phyloP scores from a whole-genome alignment of 2,113 vertebrate genomes.

The Cygnus buccinator region DNA sequence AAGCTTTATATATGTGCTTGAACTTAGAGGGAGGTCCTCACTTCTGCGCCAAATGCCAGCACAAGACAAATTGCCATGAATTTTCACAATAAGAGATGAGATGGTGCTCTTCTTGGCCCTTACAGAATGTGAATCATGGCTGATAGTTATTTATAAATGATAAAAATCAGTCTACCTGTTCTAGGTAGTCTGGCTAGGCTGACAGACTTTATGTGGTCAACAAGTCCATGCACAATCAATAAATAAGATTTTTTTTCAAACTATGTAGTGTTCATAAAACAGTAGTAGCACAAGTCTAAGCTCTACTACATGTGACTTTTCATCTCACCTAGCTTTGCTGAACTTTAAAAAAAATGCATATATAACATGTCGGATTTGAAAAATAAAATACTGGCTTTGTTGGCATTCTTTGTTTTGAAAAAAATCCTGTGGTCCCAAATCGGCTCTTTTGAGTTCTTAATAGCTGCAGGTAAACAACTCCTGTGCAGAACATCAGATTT shows the following conservation, averaged over 20 bases:
- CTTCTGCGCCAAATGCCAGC: not conserved
- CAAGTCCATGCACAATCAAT: not conserved
- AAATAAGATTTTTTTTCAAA: conserved; percentile 15
- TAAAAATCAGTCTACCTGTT: not conserved
- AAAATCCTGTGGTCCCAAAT: not conserved
- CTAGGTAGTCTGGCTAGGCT: not conserved
- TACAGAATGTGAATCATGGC: not conserved
- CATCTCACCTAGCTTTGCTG: not conserved
- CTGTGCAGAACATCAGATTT: not conserved
- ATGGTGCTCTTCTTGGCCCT: not conserved
- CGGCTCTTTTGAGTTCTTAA: not conserved
- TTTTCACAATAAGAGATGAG: not conserved
- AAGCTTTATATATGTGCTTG: conserved; percentile 20
- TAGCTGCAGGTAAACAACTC: not conserved
- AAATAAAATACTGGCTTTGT: not conserved
- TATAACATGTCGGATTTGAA: not conserved
- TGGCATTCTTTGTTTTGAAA: not conserved
- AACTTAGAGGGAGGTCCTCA: not conserved
- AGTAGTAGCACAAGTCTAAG: conserved; percentile 34
- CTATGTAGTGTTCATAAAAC: not conserved
- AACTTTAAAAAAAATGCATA: not conserved
- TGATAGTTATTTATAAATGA: not conserved
- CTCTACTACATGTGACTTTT: not conserved
- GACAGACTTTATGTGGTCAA: not conserved
- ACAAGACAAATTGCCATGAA: not conserved